phyloP scores from a whole-genome alignment of 2,113 vertebrate species.

The Chionis minor region DNA sequence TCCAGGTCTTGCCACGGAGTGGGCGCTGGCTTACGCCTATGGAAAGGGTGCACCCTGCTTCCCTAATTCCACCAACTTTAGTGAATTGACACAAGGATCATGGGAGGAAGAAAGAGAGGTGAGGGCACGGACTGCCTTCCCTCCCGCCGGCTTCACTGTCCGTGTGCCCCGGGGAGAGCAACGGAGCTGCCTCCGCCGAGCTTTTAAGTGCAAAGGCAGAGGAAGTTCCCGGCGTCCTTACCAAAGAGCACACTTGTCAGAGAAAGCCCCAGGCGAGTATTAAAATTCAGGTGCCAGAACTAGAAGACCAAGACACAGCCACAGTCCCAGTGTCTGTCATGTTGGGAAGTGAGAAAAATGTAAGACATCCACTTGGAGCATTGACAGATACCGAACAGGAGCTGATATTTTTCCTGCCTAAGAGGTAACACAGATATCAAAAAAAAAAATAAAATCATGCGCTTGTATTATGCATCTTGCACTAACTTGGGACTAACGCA shows the following conservation, averaged over 20 bases:
- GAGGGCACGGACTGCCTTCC: background rate
- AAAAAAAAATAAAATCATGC: background rate
- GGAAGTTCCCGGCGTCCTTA: background rate
- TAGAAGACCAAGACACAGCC: slow-evolving; percentile 53
- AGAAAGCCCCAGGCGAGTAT: slow-evolving; percentile 29
- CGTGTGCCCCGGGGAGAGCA: background rate
- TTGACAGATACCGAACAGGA: slow-evolving; percentile 33
- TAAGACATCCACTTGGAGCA: slow-evolving; percentile 62
- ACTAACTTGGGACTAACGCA: background rate
- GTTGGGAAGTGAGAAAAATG: slow-evolving; percentile 56
- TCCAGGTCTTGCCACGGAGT: background rate
- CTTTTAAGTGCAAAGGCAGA: background rate
- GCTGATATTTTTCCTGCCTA: slow-evolving; percentile 29
- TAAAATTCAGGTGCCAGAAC: slow-evolving; percentile 58
- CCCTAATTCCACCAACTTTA: background rate
- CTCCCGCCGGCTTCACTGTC: background rate
- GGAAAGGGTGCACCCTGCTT: background rate
- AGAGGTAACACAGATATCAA: slow-evolving; percentile 15
- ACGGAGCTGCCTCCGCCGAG: background rate
- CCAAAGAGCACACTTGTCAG: background rate
- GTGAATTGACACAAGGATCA: background rate
- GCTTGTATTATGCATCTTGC: background rate
- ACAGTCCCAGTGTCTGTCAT: slow-evolving; percentile 55
- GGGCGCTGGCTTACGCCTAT: too few relatives aligned
- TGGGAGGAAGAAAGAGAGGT: background rate